Evolutionary conservation across 2,113 vertebrate species (phyloP).

Genomic region (Sigmodon hispidus): DNA sequence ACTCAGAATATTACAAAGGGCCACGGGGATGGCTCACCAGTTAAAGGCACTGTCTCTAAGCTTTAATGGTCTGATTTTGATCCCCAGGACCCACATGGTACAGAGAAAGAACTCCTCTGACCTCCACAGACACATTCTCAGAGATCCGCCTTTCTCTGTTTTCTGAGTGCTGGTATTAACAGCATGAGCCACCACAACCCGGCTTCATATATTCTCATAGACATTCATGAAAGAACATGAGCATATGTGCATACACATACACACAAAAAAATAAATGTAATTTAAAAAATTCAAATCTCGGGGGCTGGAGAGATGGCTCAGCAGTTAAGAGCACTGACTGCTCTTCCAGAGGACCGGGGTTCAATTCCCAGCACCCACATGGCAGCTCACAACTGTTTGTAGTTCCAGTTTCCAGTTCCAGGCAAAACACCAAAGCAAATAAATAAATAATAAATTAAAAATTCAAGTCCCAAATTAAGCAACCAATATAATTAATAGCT

Average conservation of each 20-base stretch:
- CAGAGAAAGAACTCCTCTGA: background rate
- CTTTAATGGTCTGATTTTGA: background rate
- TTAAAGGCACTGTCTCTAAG: background rate
- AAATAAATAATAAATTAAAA: background rate
- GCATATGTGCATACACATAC: background rate
- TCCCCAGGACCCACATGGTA: background rate
- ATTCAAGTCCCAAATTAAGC: background rate
- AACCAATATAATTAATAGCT: conserved; percentile 5
- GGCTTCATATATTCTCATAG: background rate
- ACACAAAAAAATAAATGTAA: background rate
- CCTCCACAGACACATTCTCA: background rate
- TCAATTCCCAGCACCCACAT: too few species aligned
- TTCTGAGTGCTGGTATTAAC: background rate
- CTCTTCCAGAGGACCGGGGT: too few species aligned
- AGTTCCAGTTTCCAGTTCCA: too few species aligned
- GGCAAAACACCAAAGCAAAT: too few species aligned
- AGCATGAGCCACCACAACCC: background rate
- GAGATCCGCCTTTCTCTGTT: background rate
- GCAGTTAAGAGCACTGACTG: too few species aligned
- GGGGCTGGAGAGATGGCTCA: too few species aligned
- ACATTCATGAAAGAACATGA: background rate
- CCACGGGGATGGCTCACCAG: background rate
- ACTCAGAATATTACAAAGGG: background rate
- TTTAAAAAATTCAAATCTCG: background rate
- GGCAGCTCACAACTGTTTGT: too few species aligned